These are phyloP conservation scores for Mionectes olivaceus DNA, from an alignment of 2,797 vertebrate genomes.

Conservation along the genomic window DNA sequence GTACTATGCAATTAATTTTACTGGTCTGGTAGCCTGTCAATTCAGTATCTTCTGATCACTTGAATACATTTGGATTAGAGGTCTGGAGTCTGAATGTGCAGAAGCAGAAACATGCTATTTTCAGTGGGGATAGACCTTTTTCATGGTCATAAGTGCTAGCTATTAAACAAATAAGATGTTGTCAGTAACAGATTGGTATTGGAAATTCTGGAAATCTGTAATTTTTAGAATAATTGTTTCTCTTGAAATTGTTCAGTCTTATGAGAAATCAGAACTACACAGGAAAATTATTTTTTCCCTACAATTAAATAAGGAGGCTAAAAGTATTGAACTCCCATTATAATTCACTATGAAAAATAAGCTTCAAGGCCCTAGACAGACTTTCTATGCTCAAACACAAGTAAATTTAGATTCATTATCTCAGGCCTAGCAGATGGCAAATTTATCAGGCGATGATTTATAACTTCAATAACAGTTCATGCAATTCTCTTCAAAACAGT, in stretches of 20 bases:
- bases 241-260: background rate
- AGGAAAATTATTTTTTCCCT: background rate
- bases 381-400: background rate
- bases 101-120: background rate
- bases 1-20: background rate
- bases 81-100: background rate
- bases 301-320: background rate
- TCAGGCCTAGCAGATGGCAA: background rate
- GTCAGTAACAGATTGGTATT: background rate
- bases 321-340: background rate
- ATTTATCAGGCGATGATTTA: background rate
- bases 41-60: background rate
- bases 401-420: conserved; percentile 22
- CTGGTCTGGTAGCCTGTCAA: background rate
- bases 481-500: background rate
- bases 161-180: background rate
- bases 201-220: background rate
- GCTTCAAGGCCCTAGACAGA: background rate
- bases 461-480: background rate
- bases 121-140: background rate
- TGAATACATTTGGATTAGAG: background rate
- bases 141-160: background rate
- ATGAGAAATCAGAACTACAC: background rate
- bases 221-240: background rate
- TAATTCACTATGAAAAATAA: background rate